phyloP scores from a whole-genome alignment of 2,797 vertebrate species.

The Tenualosa ilisha region DNA sequence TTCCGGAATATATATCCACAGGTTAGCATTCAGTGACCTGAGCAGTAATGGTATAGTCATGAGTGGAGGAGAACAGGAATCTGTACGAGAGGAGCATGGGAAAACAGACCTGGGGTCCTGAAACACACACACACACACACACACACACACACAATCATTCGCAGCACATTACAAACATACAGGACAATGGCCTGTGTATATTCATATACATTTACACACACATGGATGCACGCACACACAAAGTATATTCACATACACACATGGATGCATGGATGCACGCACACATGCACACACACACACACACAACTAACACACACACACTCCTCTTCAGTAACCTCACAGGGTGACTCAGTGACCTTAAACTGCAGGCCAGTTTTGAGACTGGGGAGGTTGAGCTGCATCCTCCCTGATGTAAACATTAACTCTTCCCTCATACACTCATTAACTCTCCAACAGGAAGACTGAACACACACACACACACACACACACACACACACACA shows the following conservation, averaged over 20 bases:
- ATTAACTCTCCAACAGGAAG: conserved; percentile 15
- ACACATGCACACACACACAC: background rate
- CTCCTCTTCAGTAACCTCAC: background rate
- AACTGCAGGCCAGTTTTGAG: background rate
- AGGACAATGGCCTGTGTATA: too few species aligned
- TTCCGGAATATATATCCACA: background rate
- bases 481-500: background rate
- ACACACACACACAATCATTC: too few species aligned
- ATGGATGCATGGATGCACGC: too few species aligned
- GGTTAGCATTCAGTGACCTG: background rate
- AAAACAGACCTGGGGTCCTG: too few species aligned
- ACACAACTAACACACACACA: background rate
- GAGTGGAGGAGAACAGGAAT: background rate
- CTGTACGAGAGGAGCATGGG: conserved; percentile 55
- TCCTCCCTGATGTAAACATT: background rate
- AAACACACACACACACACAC: too few species aligned
- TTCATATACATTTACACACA: too few species aligned
- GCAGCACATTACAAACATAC: too few species aligned
- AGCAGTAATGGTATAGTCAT: background rate
- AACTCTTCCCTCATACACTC: background rate
- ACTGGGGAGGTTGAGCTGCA: background rate
- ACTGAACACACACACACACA: background rate
- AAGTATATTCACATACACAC: too few species aligned
- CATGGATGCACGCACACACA: background rate
- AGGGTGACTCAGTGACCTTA: background rate